Conservation (phyloP, 2,888 invertebrate genomes). For the Brenthis hecate region DNA sequence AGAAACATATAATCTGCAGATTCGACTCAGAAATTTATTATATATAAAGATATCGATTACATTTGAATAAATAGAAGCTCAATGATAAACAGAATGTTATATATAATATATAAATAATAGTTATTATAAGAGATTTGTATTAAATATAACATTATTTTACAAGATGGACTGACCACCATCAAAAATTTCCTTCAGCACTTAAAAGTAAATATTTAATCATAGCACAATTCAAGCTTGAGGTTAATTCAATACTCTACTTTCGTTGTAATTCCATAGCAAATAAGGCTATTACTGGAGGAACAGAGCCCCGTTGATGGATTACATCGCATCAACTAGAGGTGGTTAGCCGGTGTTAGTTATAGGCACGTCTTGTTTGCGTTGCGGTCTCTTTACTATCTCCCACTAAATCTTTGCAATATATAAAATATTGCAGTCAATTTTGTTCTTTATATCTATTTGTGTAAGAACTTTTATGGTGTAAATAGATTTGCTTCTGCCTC, state of each 20-base stretch:
- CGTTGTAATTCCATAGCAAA: constrained; percentile 18
- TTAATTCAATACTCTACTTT: constrained; percentile 10
- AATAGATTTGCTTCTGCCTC: not conserved
- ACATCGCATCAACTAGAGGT: constrained; percentile 33
- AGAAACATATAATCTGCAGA: too few relatives aligned
- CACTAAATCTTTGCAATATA: constrained; percentile 8
- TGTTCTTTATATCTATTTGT: not conserved
- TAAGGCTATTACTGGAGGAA: constrained; percentile 22
- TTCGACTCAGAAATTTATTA: too few relatives aligned
- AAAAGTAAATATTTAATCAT: too few relatives aligned
- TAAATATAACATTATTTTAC: too few relatives aligned
- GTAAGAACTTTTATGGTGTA: constrained; percentile 13
- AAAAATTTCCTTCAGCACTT: too few relatives aligned
- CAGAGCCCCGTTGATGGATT: constrained; percentile 31
- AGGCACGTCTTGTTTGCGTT: constrained; percentile 34
- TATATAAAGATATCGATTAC: too few relatives aligned
- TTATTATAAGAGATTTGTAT: too few relatives aligned
- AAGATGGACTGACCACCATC: too few relatives aligned
- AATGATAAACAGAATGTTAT: too few relatives aligned
- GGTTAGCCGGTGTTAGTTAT: constrained; percentile 33
- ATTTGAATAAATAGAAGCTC: too few relatives aligned
- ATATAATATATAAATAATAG: too few relatives aligned
- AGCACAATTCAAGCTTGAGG: not conserved
- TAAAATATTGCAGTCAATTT: constrained; percentile 9
- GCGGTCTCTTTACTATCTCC: constrained; percentile 22